Conservation (phyloP, 2,888 invertebrate species). For the Ormyrus labotus region DNA sequence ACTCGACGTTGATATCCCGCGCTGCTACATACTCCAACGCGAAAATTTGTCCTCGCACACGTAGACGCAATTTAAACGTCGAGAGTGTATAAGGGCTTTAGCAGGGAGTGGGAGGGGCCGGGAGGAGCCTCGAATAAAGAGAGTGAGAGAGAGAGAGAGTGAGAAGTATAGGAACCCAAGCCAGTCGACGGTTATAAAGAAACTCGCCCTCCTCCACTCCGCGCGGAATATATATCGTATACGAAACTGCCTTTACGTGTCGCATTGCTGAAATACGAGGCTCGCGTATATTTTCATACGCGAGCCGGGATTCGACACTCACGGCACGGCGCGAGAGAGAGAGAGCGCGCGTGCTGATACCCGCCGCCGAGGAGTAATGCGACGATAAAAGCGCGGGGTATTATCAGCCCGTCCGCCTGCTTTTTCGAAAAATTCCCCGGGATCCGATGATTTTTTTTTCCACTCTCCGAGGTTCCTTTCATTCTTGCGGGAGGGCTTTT, state of each 20-base stretch:
- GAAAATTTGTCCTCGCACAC: slow-evolving; percentile 40
- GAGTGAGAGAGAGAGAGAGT: not conserved
- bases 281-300: slow-evolving; percentile 33
- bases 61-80: slow-evolving; percentile 41
- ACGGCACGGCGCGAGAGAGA: no score
- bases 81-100: slow-evolving; percentile 35
- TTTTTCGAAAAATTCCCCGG: no score
- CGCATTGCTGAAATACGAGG: slow-evolving; percentile 46
- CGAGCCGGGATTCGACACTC: not conserved
- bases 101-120: not conserved
- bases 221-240: not conserved
- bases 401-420: not conserved
- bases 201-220: slow-evolving; percentile 24
- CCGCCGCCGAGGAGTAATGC: slow-evolving; percentile 1
- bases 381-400: not conserved
- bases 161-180: not conserved
- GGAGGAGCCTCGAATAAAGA: slow-evolving; percentile 18
- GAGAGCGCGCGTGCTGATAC: not conserved
- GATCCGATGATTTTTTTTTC: no score
- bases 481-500: no score
- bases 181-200: slow-evolving; percentile 36
- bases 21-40: not conserved
- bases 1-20: slow-evolving; percentile 28
- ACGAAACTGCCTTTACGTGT: slow-evolving; percentile 52
- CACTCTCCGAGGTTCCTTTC: no score